Base-by-base conservation (phyloP, 2,888 invertebrate species). In the Heliconius aoede region DNA sequence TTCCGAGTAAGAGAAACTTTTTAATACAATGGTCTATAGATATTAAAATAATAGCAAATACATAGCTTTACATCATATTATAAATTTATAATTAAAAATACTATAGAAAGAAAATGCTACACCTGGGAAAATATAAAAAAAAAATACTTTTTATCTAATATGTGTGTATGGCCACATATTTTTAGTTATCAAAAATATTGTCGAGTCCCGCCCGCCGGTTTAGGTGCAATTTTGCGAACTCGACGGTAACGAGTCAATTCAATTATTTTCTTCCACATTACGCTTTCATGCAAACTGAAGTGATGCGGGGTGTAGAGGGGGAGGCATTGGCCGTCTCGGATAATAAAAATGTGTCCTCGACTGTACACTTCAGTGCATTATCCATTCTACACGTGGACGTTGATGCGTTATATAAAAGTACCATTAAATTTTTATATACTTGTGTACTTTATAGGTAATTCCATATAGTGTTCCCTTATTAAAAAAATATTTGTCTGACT, bases 181-280 rank as follows among this genome's bases (percentile, higher is more conserved):
- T 55, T n/a, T 55, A n/a, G 46, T 55, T 55, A n/a, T 55, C 55
- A 55, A 55, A 55, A 55, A n/a, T 55, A 55, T 24, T 5, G 15
- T 60, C 11, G 9, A 36, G 60, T 60, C 4, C 21, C 36, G 36
- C 4, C 21, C 36, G 36, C 72, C 24, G 21, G 26, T 51, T 55
- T 30, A n/a, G 55, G 21, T 51, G 55, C 60, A 69, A 51, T 74
- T 74, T 74, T 61, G 60, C 72, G 62, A 76, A 58, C 61, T 68
- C 69, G 24, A 55, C 36, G 51, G 60, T 74, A 62, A 74, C 68
- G 72, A 72, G 60, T 72, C 72, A 74, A 72, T 74, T 76, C 78
- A 74, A 76, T 78, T 76, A 76, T 78, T 76, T 78, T 76, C 67
- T 78, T 76, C 76, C 78, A 78, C 71, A 72, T 74, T 72, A 78